Evolutionary conservation across 92 coral and sea anemone genomes (phyloP).

Genomic region (Diadumene lineata): DNA sequence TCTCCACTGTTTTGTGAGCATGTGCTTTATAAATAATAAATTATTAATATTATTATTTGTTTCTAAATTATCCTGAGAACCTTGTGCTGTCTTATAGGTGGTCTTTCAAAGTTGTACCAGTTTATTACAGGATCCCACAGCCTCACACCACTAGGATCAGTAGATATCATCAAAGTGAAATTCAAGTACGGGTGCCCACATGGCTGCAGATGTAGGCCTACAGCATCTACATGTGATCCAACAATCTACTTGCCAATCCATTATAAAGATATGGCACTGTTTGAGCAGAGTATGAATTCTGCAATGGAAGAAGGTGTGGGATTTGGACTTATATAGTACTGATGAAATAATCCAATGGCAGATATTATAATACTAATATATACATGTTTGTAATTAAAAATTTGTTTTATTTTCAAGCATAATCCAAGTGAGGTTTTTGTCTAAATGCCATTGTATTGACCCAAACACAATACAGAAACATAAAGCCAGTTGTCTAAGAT

Average conservation of each 20-base stretch:
- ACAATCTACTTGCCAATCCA: slow-evolving; percentile 38
- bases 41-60: slow-evolving; percentile 1
- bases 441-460: not conserved
- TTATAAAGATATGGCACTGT: slow-evolving; percentile 25
- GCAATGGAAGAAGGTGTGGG: slow-evolving; percentile 37
- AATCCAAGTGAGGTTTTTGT: slow-evolving; percentile 9
- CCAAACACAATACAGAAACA: slow-evolving; percentile 7
- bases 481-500: slow-evolving; percentile 4
- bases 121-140: slow-evolving; percentile 27
- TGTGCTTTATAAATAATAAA: too few species aligned
- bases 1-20: not conserved
- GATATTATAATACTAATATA: slow-evolving; percentile 3
- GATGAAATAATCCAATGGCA: not conserved
- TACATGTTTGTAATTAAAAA: not conserved
- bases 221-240: slow-evolving; percentile 49
- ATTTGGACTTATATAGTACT: slow-evolving; percentile 30
- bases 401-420: not conserved
- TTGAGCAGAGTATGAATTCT: slow-evolving; percentile 30
- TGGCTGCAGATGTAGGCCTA: slow-evolving; percentile 40
- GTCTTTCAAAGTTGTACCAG: slow-evolving; percentile 38
- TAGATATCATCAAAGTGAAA: slow-evolving; percentile 8
- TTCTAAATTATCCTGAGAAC: not conserved
- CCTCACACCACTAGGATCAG: slow-evolving; percentile 34
- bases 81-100: slow-evolving; percentile 13
- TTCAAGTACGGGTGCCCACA: slow-evolving; percentile 27